These are phyloP conservation scores for Dissostichus mawsoni DNA, from an alignment of 2,113 vertebrate genomes.

Conservation along the genomic window DNA sequence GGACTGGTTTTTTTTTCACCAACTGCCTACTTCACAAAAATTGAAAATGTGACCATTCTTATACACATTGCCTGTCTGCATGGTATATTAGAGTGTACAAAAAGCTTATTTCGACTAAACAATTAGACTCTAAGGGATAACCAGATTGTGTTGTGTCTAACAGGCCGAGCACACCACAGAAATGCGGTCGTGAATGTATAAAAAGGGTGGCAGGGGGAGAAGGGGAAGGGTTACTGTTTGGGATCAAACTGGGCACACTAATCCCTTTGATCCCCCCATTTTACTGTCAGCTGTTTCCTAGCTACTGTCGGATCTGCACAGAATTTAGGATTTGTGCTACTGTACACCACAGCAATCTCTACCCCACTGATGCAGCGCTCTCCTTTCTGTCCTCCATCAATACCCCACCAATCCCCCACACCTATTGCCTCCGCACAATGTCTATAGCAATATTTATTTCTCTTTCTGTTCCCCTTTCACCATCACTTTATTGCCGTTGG, in stretches of 20 bases:
- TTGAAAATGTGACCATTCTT: slow-evolving; percentile 71
- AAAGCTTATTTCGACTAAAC: slow-evolving; percentile 60
- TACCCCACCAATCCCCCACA: slow-evolving; percentile 19
- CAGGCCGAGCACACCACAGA: slow-evolving; percentile 21
- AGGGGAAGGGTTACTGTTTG: slow-evolving; percentile 75
- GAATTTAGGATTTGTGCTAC: slow-evolving; percentile 80
- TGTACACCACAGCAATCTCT: slow-evolving; percentile 79
- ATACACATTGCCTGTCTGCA: slow-evolving; percentile 53
- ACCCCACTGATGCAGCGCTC: slow-evolving; percentile 63
- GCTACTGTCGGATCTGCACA: slow-evolving; percentile 75
- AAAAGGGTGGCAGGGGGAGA: slow-evolving; percentile 60
- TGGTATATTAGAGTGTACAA: slow-evolving; percentile 46
- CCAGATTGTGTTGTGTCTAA: slow-evolving; percentile 33
- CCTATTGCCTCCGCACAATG: slow-evolving; percentile 30
- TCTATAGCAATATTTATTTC: slow-evolving; percentile 47
- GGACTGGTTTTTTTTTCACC: slow-evolving; percentile 8
- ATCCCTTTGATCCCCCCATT: slow-evolving; percentile 82
- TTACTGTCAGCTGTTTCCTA: slow-evolving; percentile 84
- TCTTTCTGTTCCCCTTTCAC: slow-evolving; percentile 28
- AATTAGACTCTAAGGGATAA: slow-evolving; percentile 55
- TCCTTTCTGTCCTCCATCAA: slow-evolving; percentile 68
- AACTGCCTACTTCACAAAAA: slow-evolving; percentile 36
- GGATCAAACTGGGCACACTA: slow-evolving; percentile 75
- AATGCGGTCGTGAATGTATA: slow-evolving; percentile 50
- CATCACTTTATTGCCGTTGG: slow-evolving; percentile 38